Evolutionary conservation across 2,888 invertebrate genomes (phyloP).

Genomic region (Nephrotoma flavescens): DNA sequence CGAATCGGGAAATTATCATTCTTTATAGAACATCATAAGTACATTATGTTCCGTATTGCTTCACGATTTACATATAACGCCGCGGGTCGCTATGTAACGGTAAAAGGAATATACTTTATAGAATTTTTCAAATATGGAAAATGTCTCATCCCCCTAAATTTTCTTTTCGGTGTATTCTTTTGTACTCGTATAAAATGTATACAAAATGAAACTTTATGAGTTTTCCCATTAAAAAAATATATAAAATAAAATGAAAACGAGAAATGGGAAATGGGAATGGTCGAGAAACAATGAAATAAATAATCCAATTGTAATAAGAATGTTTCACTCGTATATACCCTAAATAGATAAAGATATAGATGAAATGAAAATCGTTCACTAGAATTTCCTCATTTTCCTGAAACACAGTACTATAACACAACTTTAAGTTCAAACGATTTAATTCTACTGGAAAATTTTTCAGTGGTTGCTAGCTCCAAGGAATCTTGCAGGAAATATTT

Average conservation of each 20-base stretch:
- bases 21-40: too few species aligned
- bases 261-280: not conserved
- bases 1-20: too few species aligned
- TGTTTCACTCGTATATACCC: not conserved
- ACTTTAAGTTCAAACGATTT: too few species aligned
- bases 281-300: not conserved
- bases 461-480: too few species aligned
- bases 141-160: not conserved
- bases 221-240: not conserved
- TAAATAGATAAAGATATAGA: not conserved
- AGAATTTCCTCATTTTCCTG: too few species aligned
- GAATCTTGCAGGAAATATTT: too few species aligned
- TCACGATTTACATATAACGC: not conserved
- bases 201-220: not conserved
- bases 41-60: too few species aligned
- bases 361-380: not conserved
- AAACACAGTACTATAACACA: too few species aligned
- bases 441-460: too few species aligned
- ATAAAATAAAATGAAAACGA: not conserved
- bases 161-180: not conserved
- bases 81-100: not conserved
- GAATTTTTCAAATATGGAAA: not conserved
- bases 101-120: not conserved
- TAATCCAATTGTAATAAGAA: not conserved
- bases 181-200: not conserved